phyloP scores from a whole-genome alignment of 1,140 invertebrate species.

The Eufriesea mexicana region DNA sequence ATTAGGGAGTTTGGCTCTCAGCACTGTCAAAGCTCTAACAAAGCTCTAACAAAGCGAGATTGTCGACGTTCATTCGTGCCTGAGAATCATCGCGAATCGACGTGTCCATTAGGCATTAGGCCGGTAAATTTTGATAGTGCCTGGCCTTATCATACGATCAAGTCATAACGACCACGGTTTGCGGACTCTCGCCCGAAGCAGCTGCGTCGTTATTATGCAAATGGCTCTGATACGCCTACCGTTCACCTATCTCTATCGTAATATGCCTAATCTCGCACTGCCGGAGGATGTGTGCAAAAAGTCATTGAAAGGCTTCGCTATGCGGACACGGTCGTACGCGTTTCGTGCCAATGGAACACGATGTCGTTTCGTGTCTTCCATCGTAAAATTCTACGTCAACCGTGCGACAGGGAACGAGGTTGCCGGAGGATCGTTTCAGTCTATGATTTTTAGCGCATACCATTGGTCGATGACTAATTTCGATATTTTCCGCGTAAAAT shows the following conservation, averaged over 20 bases:
- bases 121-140: slow-evolving; percentile 42
- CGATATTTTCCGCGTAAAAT: too few relatives aligned
- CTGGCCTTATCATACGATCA: slow-evolving; percentile 35
- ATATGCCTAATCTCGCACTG: slow-evolving; percentile 51
- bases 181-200: slow-evolving; percentile 37
- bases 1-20: background rate
- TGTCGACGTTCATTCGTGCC: background rate
- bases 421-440: background rate
- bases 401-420: background rate
- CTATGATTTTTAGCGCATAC: too few relatives aligned
- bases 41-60: slow-evolving; percentile 1
- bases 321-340: background rate
- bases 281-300: slow-evolving; percentile 46
- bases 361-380: background rate
- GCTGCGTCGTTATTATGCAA: slow-evolving; percentile 52
- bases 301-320: slow-evolving; percentile 41
- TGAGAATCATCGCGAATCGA: slow-evolving; percentile 17
- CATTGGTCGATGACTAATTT: too few relatives aligned
- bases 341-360: background rate
- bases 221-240: slow-evolving; percentile 46
- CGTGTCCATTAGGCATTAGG: slow-evolving; percentile 23
- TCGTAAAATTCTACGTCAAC: background rate
- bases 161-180: slow-evolving; percentile 43
- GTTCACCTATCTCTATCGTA: slow-evolving; percentile 62
- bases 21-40: background rate